Evolutionary conservation across 1,140 invertebrate species (phyloP).

Genomic region (Trinorchestia longiramus): DNA sequence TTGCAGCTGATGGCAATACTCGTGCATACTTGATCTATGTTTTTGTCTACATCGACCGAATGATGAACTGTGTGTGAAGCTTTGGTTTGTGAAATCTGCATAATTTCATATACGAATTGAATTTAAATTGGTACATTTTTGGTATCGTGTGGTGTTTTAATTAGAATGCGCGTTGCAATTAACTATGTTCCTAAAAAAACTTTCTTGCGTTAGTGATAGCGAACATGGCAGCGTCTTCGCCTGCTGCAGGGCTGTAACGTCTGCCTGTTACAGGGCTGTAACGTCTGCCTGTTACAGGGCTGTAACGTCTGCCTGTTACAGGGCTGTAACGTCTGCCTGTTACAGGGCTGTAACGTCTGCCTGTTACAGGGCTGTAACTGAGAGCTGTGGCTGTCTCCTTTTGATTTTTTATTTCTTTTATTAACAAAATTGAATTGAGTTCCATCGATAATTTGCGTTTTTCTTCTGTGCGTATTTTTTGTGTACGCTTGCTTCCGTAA

Average conservation of each 20-base stretch:
- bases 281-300: no score
- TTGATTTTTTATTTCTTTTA: neutral
- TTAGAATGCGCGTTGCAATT: neutral
- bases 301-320: no score
- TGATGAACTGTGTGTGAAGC: neutral
- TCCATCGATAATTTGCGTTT: neutral
- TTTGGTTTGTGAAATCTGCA: neutral
- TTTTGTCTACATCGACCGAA: neutral
- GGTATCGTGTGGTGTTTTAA: neutral
- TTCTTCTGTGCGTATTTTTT: neutral
- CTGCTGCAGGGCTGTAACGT: no score
- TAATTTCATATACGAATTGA: neutral
- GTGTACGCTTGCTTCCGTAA: neutral
- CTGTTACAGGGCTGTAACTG: neutral
- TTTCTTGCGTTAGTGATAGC: no score
- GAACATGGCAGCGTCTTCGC: no score
- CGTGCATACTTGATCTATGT: neutral
- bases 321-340: no score
- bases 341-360: no score
- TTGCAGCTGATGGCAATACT: no score
- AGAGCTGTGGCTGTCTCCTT: neutral
- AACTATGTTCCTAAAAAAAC: no score
- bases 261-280: no score
- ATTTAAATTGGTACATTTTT: neutral
- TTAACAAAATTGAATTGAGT: neutral